These are phyloP conservation scores for Oceanodroma tethys DNA, from an alignment of 2,113 vertebrate species.

Conservation along the genomic window DNA sequence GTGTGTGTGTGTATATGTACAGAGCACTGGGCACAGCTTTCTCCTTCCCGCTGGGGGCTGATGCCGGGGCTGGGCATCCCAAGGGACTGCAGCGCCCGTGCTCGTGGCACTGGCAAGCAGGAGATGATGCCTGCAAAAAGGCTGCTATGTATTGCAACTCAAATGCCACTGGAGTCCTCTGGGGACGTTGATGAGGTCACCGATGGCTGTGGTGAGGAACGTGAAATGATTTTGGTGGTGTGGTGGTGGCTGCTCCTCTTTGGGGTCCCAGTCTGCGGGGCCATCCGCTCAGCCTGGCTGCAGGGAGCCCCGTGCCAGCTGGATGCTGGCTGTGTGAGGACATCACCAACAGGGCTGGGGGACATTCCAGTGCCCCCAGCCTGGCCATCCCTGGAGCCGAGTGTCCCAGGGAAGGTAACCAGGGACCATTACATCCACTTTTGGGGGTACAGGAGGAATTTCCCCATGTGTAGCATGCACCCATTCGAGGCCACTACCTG, in stretches of 20 bases:
- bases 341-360: rapidly evolving
- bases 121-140: not conserved
- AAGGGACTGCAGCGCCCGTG: rapidly evolving
- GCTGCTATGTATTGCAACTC: not conserved
- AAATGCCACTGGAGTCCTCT: not conserved
- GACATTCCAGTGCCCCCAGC: not conserved
- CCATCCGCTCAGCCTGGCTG: rapidly evolving
- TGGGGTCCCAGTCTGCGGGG: not conserved
- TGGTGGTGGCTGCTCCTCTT: not conserved
- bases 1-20: not conserved
- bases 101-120: not conserved
- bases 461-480: rapidly evolving
- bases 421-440: not conserved
- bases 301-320: rapidly evolving
- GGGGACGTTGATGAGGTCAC: rapidly evolving
- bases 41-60: not conserved
- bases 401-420: not conserved
- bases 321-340: not conserved
- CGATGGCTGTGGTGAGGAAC: not conserved
- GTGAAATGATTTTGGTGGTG: not conserved
- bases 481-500: not conserved
- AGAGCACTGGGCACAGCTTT: not conserved
- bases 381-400: not conserved
- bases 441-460: not conserved
- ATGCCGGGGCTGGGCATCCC: not conserved